Conservation (phyloP, 2,888 invertebrate species). For the Drosophila affinis region DNA sequence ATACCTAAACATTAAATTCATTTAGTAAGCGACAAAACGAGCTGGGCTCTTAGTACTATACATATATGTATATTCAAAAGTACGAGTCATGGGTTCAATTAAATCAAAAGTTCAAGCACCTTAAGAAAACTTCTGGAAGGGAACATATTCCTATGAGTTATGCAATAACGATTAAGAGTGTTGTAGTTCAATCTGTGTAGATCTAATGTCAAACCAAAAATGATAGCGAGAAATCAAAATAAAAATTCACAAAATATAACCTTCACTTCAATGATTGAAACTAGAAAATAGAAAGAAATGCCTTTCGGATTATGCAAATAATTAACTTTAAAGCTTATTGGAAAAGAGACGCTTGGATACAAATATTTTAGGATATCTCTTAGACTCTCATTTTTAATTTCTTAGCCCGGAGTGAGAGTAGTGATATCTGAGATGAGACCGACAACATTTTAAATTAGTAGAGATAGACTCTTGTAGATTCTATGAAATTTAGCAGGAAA, state of each 20-base stretch:
- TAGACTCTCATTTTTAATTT: no score
- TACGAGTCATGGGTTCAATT: background rate
- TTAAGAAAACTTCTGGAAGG: background rate
- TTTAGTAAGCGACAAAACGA: no score
- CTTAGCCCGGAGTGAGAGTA: no score
- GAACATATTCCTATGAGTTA: background rate
- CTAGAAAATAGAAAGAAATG: background rate
- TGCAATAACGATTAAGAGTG: background rate
- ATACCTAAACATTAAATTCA: no score
- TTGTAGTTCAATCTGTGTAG: background rate
- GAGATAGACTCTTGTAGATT: no score
- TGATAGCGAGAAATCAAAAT: background rate
- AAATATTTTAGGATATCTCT: background rate
- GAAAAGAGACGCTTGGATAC: no score
- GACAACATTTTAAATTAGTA: no score
- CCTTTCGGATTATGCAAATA: background rate
- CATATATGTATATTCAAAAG: no score
- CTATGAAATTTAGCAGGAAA: no score
- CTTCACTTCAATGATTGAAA: background rate
- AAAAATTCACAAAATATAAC: background rate
- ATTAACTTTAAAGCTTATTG: no score
- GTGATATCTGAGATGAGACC: no score
- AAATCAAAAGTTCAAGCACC: background rate
- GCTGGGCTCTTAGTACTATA: no score
- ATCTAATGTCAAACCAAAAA: background rate